These are phyloP conservation scores for Geophilus truncorum DNA, from an alignment of 2,888 invertebrate species.

Conservation along the genomic window DNA sequence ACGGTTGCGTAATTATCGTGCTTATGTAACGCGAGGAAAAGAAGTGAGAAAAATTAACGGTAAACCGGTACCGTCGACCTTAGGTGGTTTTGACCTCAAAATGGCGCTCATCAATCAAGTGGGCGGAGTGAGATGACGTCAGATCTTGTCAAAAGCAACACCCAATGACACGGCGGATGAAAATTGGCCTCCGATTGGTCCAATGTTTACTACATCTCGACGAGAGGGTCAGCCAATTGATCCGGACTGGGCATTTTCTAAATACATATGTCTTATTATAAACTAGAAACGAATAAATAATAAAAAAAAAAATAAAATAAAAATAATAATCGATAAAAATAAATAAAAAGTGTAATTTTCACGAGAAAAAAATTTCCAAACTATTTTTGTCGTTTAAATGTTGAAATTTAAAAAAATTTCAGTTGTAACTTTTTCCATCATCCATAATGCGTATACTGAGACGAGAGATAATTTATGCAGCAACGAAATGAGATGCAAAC, in stretches of 20 bases:
- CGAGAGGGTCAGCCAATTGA: conserved; percentile 18
- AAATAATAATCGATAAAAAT: background rate
- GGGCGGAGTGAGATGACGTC: background rate
- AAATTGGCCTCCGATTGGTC: conserved; percentile 12
- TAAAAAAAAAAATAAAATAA: background rate
- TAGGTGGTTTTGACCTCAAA: background rate
- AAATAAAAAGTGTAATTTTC: too few species aligned
- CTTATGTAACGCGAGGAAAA: background rate
- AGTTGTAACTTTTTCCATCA: too few species aligned
- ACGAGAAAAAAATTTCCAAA: too few species aligned
- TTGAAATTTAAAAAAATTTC: too few species aligned
- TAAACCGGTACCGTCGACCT: background rate
- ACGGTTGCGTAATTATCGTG: too few species aligned
- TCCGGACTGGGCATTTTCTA: background rate
- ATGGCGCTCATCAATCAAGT: conserved; percentile 20
- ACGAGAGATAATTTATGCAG: background rate
- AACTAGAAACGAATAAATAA: background rate
- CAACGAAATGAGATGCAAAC: background rate
- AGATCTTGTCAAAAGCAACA: background rate
- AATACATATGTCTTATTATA: too few species aligned
- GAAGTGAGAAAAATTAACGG: background rate
- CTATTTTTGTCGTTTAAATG: too few species aligned
- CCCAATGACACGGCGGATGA: background rate
- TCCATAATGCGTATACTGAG: background rate
- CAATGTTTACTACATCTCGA: conserved; percentile 6